phyloP scores from a whole-genome alignment of 2,888 invertebrate species.

The Encarsia formosa region DNA sequence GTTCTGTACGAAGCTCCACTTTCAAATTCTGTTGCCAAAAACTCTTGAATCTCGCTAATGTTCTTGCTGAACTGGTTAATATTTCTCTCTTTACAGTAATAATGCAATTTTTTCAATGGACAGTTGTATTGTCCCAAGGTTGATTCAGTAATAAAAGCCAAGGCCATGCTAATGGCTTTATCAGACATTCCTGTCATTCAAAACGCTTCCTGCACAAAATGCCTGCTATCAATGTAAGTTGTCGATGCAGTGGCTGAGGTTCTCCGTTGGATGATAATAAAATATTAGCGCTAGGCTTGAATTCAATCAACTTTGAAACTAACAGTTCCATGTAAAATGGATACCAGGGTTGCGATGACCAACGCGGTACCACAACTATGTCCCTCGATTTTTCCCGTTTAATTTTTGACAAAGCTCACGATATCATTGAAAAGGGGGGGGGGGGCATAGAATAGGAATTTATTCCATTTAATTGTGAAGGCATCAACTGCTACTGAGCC shows the following conservation, averaged over 20 bases:
- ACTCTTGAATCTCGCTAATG: background rate
- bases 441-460: slow-evolving; percentile 8
- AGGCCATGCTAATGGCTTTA: no score
- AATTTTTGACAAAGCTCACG: slow-evolving; percentile 13
- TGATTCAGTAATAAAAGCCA: no score
- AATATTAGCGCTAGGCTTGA: background rate
- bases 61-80: no score
- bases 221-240: background rate
- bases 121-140: background rate
- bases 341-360: background rate
- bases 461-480: no score
- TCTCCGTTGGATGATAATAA: background rate
- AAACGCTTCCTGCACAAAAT: background rate
- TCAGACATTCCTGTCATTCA: background rate
- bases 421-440: no score
- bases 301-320: background rate
- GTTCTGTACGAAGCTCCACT: background rate
- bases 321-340: background rate
- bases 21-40: background rate
- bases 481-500: slow-evolving; percentile 14
- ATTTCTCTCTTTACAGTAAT: no score
- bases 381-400: background rate
- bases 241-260: no score
- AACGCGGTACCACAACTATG: background rate
- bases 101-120: background rate